phyloP scores from a whole-genome alignment of 1,140 invertebrate genomes.

The Gonatopus flavifemur region DNA sequence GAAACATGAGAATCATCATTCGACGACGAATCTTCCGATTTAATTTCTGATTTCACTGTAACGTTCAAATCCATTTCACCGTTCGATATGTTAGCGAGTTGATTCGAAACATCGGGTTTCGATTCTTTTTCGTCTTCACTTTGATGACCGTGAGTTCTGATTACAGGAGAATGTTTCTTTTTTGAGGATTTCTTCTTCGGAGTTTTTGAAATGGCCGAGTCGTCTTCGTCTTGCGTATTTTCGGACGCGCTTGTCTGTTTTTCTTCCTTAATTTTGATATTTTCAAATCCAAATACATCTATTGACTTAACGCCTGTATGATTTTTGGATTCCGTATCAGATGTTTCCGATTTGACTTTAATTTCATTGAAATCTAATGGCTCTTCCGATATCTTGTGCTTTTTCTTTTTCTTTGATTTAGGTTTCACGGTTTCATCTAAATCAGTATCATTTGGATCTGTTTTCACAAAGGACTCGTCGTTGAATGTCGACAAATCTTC shows the following conservation, averaged over 20 bases:
- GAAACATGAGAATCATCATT: too few relatives aligned
- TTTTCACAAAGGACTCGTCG: too few relatives aligned
- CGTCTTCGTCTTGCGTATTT: neutral
- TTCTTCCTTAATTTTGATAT: conserved; percentile 4
- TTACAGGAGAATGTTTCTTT: too few relatives aligned
- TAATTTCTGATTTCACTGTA: too few relatives aligned
- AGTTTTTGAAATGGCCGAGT: too few relatives aligned
- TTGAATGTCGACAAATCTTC: too few relatives aligned
- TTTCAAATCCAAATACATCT: neutral
- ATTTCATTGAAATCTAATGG: neutral
- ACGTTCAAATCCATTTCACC: too few relatives aligned
- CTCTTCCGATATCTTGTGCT: neutral
- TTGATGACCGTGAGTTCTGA: too few relatives aligned
- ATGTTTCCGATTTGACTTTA: neutral
- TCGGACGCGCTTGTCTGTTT: neutral
- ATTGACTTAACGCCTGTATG: neutral
- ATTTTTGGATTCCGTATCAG: neutral
- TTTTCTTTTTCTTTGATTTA: conserved; percentile 5
- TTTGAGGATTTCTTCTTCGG: conserved; percentile 15
- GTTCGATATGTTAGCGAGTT: too few relatives aligned
- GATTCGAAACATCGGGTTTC: too few relatives aligned
- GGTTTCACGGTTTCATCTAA: neutral
- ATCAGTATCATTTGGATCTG: neutral
- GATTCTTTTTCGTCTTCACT: too few relatives aligned
- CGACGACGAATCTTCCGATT: too few relatives aligned